Conservation (phyloP, 1,140 invertebrate species). For the Drosophila tropicalis region DNA sequence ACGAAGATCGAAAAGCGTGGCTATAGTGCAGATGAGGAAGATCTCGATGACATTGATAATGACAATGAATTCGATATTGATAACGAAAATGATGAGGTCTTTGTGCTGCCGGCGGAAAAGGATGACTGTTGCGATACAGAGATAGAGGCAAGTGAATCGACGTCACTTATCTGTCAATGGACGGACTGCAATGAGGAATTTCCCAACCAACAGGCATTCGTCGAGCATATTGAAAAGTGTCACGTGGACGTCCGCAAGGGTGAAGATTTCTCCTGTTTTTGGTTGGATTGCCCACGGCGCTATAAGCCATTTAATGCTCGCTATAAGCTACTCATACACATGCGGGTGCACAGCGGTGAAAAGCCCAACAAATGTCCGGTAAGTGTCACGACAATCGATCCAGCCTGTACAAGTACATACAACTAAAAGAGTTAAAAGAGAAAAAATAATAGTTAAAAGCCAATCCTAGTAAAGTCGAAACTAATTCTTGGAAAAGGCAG, state of each 20-base stretch:
- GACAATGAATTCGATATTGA: conserved; percentile 45
- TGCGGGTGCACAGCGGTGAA: conserved; percentile 97
- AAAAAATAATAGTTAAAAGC: background rate
- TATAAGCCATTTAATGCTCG: conserved; percentile 96
- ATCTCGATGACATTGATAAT: conserved; percentile 44
- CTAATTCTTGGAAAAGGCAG: background rate
- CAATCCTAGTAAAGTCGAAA: too few species aligned
- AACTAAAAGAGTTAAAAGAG: background rate
- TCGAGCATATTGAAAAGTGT: conserved; percentile 94
- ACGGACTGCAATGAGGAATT: conserved; percentile 92
- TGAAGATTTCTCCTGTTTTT: conserved; percentile 96
- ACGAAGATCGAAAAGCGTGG: background rate
- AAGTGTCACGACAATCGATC: conserved; percentile 83
- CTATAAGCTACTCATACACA: conserved; percentile 98
- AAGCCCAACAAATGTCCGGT: conserved; percentile 98
- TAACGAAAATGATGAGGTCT: conserved; percentile 56
- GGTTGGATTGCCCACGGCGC: conserved; percentile 93
- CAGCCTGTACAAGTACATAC: too few species aligned
- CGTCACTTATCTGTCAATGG: conserved; percentile 89
- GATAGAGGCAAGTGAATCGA: conserved; percentile 28
- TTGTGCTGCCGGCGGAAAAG: conserved; percentile 29
- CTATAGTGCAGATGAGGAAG: conserved; percentile 42
- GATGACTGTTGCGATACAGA: conserved; percentile 35
- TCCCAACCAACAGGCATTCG: conserved; percentile 90
- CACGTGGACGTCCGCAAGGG: conserved; percentile 94